These are phyloP conservation scores for Crotalus tigris DNA, from an alignment of 2,113 vertebrate species.

Conservation along the genomic window DNA sequence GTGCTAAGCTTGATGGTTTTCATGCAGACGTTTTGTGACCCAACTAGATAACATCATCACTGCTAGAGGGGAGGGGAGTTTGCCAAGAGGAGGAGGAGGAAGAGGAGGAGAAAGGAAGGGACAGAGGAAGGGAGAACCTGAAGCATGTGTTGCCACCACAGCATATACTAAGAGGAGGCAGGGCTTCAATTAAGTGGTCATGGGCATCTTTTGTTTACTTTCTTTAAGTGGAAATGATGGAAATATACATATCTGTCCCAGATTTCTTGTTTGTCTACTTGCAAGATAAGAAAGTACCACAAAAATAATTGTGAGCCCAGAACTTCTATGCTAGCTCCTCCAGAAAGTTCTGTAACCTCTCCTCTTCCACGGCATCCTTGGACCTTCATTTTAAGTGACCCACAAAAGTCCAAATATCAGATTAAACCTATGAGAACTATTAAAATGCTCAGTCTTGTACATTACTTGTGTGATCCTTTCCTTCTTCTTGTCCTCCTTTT, in stretches of 20 bases:
- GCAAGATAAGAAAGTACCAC: background rate
- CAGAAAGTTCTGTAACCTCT: background rate
- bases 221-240: background rate
- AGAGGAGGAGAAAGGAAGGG: background rate
- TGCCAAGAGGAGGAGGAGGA: too few species aligned
- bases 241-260: background rate
- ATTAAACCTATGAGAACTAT: background rate
- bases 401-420: background rate
- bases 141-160: background rate
- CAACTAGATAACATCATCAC: background rate
- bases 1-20: background rate
- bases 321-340: background rate
- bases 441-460: background rate
- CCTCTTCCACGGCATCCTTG: background rate
- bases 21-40: background rate
- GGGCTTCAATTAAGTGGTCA: background rate
- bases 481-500: background rate
- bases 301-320: background rate
- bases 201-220: background rate
- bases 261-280: background rate
- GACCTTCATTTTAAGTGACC: background rate
- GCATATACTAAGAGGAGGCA: background rate
- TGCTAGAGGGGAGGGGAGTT: too few species aligned
- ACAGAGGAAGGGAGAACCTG: background rate
- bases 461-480: background rate